phyloP scores from a whole-genome alignment of 2,888 invertebrate genomes.

The Drosophila kokeensis region DNA sequence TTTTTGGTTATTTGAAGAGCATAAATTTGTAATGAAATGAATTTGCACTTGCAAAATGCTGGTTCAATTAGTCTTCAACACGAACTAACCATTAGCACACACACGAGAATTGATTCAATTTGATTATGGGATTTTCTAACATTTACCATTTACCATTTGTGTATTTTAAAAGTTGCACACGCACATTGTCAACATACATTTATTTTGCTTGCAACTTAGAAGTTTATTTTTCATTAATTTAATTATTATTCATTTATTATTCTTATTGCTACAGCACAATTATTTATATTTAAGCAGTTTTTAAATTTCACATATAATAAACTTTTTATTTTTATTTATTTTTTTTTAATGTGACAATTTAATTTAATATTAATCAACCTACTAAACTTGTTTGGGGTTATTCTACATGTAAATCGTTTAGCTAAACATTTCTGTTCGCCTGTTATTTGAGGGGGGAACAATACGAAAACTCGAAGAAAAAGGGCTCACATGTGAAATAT shows the following conservation, averaged over 20 bases:
- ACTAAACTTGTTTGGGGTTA: no score
- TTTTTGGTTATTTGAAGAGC: conserved; percentile 35
- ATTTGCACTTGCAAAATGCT: conserved; percentile 50
- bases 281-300: background rate
- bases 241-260: background rate
- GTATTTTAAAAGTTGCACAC: background rate
- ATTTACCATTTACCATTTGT: background rate
- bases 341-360: no score
- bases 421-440: no score
- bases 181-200: conserved; percentile 4
- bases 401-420: no score
- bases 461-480: no score
- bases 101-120: conserved; percentile 37
- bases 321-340: no score
- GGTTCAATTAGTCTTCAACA: conserved; percentile 62
- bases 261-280: background rate
- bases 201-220: background rate
- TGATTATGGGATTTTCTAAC: conserved; percentile 24
- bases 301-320: background rate
- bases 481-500: no score
- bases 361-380: no score
- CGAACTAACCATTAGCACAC: conserved; percentile 59
- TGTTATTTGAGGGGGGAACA: no score
- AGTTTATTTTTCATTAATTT: background rate
- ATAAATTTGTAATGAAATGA: conserved; percentile 36